Base-by-base conservation (phyloP, 2,113 vertebrate genomes). In the Electrona antarctica region DNA sequence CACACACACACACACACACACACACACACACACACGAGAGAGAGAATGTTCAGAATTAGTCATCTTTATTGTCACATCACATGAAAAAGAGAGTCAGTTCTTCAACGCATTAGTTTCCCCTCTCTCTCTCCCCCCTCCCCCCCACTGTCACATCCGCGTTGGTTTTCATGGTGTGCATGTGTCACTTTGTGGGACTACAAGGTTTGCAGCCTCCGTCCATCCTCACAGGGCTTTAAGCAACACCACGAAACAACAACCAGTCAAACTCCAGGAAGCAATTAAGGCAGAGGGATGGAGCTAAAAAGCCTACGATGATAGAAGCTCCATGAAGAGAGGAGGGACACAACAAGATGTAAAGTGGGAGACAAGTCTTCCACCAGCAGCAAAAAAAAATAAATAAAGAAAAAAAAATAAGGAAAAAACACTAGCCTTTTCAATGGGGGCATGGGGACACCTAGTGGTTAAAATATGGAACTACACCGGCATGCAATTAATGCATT, bases 391-490 rank as follows among this genome's bases (percentile, higher is more conserved):
- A 64, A 73, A n/a, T n/a, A n/a, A n/a, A n/a, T n/a, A n/a, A n/a
- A n/a, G n/a, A n/a, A 33, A 33, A 33, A 33, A 4, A 33, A 4
- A 4, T 2, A 4, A 41, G 5, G 5, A 41, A 41, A 41, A 51
- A 13, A 61, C 73, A 3, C 8, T 46, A 7, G 9, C 0, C 8
- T 67, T 69, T 82, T 60, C 52, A 76, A n/a, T 92, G 89, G 90
- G 93, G 85, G 91, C 90, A 89, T 89, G 93, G 94, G 95, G 97
- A 93, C 97, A 97, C 96, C 97, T 93, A 69, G 90, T 95, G 93
- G 92, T 4, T 8, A 61, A 0, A 28, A 6, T 0, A 0, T 14
- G 46, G 15, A 84, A 90, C 71, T 91, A 85, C 91, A 85, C 4
- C 28, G 60, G 3, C 6, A 14, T 13, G n/a, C 7, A 45, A 10